Evolutionary conservation across 1,140 invertebrate genomes (phyloP), one percentile per base, ranked within the genome.

Genomic region (Heliothis virescens): DNA sequence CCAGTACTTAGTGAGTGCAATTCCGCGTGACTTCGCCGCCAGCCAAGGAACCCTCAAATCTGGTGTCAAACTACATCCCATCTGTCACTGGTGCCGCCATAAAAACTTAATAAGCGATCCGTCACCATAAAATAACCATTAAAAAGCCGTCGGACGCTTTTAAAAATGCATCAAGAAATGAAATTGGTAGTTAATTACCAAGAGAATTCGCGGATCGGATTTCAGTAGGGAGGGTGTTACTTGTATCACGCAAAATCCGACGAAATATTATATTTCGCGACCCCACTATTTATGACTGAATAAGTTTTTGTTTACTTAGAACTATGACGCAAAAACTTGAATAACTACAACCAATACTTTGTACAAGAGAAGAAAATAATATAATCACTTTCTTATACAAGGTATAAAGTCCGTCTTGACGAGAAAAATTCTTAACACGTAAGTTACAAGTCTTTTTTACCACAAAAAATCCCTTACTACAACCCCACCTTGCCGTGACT

Each of bases 61-160:
- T 92, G 92, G 92, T 93, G 92, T 94, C 93, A 93, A 92, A 89
- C 91, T 92, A 92, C 92, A 92, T 86, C 91, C 87, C 92, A 93
- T 94, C 93, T 93, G 92, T 93, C 91, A 93, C 87, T 90, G 84
- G 82, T 48, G 80, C 80, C 82, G 86, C 89, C 87, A 91, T 92
- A 91, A 94, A 94, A 94, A 94, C 92, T 92, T 94, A 94, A 94
- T 92, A 94, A 94, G 89, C 89, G 91, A 94, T 94, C 92, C 91
- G 93, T 94, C 93, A 94, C 93, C 92, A 94, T 94, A 94, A 94
- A 94, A 94, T 94, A 92, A 90, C 91, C 92, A 94, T 94, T 94
- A 93, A 92, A 93, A 93, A 94, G 89, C 92, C 91, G 93, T 92
- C 93, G 91, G 93, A 90, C 89, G 91, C 92, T 92, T 94, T 94